These are phyloP conservation scores for Eupithecia centaureata DNA, from an alignment of 2,888 invertebrate species.

Conservation along the genomic window DNA sequence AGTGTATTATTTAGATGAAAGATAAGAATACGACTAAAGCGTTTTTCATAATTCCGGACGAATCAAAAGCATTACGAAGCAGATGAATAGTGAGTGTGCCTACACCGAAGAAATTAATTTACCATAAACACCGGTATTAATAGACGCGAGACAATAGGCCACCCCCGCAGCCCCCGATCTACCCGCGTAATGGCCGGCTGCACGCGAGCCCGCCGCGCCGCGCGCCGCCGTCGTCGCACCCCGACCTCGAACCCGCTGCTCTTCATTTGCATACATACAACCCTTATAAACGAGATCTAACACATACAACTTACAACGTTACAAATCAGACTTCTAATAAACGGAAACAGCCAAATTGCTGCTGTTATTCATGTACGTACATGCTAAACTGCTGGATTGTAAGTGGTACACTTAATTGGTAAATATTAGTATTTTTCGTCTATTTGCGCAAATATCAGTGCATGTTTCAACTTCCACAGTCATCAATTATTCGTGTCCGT, in stretches of 20 bases:
- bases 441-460: not conserved
- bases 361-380: not conserved
- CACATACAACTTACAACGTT: constrained; percentile 49
- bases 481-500: constrained; percentile 73
- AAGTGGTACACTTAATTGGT: not conserved
- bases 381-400: not conserved
- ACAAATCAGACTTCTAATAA: constrained; percentile 35
- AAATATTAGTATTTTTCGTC: not conserved
- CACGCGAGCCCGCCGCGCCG: constrained; percentile 67
- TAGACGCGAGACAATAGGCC: constrained; percentile 81
- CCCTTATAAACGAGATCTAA: constrained; percentile 56
- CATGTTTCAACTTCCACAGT: constrained; percentile 25
- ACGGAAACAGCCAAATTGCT: constrained; percentile 16
- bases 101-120: constrained; percentile 72
- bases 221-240: constrained; percentile 57
- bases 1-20: not conserved
- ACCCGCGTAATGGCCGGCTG: constrained; percentile 72
- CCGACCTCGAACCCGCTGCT: constrained; percentile 65
- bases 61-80: constrained; percentile 34
- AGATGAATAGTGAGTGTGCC: constrained; percentile 46
- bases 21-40: not conserved
- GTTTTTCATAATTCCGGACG: not conserved
- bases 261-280: constrained; percentile 65
- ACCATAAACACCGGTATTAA: constrained; percentile 75
- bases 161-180: constrained; percentile 64